Percentiles rank a stretch among this genome's conserved stretches.
Conservation (phyloP, 2,888 invertebrate genomes). For the Ennomos quercinarius region DNA sequence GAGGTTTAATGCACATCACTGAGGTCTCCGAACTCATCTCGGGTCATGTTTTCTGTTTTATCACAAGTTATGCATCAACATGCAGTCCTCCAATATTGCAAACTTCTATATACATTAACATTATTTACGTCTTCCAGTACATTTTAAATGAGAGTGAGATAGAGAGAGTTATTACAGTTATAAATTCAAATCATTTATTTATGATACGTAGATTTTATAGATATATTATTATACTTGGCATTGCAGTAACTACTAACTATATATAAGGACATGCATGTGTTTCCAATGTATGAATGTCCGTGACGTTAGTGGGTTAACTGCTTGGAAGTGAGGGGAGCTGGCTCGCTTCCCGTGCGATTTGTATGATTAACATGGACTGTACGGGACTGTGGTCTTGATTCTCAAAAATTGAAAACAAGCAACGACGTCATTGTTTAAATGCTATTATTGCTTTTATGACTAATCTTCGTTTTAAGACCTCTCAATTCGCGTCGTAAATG, state of each 20-base stretch:
- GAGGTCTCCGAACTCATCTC: constrained; percentile 56
- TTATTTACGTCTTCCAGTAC: constrained; percentile 3
- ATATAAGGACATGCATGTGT: not conserved
- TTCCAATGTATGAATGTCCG: constrained; percentile 6
- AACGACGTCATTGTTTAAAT: not conserved
- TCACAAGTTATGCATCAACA: constrained; percentile 42
- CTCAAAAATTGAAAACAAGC: not conserved
- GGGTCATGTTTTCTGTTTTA: constrained; percentile 56
- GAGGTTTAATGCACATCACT: constrained; percentile 44
- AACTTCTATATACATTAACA: constrained; percentile 5
- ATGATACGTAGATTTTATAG: too few species aligned
- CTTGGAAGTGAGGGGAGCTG: constrained; percentile 18
- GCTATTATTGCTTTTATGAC: not conserved
- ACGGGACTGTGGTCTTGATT: not conserved
- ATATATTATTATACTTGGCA: too few species aligned
- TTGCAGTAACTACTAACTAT: not conserved
- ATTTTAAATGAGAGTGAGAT: not conserved
- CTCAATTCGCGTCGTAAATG: not conserved
- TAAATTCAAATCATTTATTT: too few species aligned
- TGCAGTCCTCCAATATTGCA: constrained; percentile 34
- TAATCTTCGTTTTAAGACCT: not conserved
- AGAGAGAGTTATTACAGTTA: too few species aligned
- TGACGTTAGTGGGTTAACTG: constrained; percentile 20
- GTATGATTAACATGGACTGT: constrained; percentile 8
- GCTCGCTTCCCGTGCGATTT: constrained; percentile 15